Evolutionary conservation across 2,797 vertebrate species (phyloP).

Genomic region (Aselliscus stoliczkanus): DNA sequence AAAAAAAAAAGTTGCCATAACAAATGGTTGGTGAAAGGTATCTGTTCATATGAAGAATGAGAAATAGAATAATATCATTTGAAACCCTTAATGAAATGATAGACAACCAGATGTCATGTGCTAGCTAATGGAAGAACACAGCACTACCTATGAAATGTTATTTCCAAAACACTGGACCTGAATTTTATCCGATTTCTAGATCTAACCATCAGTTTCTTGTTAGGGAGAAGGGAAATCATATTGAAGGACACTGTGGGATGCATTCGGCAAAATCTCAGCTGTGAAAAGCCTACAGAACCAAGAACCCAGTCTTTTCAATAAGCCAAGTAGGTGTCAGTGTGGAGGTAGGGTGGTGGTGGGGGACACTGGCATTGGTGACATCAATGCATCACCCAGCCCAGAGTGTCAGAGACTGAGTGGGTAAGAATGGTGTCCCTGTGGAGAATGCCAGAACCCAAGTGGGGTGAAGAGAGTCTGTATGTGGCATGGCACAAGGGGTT

Average conservation of each 20-base stretch:
- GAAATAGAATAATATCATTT: background rate
- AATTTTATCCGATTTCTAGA: background rate
- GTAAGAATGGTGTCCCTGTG: background rate
- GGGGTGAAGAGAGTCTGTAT: background rate
- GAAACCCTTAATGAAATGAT: background rate
- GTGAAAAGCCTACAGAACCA: background rate
- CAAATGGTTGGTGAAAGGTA: background rate
- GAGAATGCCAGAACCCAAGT: background rate
- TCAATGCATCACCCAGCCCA: background rate
- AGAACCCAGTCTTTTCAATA: background rate
- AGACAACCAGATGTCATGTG: background rate
- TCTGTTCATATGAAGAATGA: background rate
- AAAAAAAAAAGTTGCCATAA: too few relatives aligned
- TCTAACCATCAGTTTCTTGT: background rate
- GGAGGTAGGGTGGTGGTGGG: background rate
- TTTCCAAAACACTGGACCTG: background rate
- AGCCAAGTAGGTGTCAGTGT: background rate
- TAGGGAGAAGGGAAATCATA: background rate
- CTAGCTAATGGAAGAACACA: background rate
- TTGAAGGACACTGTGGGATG: background rate
- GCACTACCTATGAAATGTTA: background rate
- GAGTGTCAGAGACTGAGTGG: background rate
- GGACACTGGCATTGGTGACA: rapidly evolving
- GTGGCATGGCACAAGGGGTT: background rate
- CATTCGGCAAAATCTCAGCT: background rate